Conservation (phyloP, 53 echinoderm and acorn worm species). For the Patiria pectinifera region DNA sequence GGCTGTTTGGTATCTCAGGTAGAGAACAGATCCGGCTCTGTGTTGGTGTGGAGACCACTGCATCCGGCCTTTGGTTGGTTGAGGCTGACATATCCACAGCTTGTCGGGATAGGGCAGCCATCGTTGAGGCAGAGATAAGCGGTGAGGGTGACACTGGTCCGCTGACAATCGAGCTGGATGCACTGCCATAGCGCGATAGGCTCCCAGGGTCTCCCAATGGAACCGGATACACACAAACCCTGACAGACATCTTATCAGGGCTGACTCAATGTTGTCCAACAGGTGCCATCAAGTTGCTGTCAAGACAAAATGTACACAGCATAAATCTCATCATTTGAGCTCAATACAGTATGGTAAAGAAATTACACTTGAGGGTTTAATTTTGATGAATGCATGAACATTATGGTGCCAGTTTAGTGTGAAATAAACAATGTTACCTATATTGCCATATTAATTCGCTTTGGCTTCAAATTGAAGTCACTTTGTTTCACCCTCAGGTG, state of each 20-base stretch:
- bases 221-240: conserved; percentile 26
- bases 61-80: neutral
- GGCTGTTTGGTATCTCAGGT: conserved; percentile 54
- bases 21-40: conserved; percentile 24
- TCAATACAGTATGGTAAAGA: too few relatives aligned
- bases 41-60: neutral
- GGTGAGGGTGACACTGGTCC: neutral
- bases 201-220: conserved; percentile 1
- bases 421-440: too few relatives aligned
- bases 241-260: conserved; percentile 27
- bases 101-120: conserved; percentile 29
- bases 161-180: conserved; percentile 12
- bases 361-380: too few relatives aligned
- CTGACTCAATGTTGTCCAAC: neutral
- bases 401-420: too few relatives aligned
- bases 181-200: conserved; percentile 29
- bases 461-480: too few relatives aligned
- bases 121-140: conserved; percentile 29
- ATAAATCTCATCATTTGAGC: neutral
- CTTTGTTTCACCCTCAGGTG: too few relatives aligned
- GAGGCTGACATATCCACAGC: neutral
- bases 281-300: neutral
- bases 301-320: neutral
- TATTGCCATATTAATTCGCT: too few relatives aligned
- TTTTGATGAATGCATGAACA: too few relatives aligned